Conservation (phyloP, 2,797 vertebrate genomes). For the Poecilia gillii region DNA sequence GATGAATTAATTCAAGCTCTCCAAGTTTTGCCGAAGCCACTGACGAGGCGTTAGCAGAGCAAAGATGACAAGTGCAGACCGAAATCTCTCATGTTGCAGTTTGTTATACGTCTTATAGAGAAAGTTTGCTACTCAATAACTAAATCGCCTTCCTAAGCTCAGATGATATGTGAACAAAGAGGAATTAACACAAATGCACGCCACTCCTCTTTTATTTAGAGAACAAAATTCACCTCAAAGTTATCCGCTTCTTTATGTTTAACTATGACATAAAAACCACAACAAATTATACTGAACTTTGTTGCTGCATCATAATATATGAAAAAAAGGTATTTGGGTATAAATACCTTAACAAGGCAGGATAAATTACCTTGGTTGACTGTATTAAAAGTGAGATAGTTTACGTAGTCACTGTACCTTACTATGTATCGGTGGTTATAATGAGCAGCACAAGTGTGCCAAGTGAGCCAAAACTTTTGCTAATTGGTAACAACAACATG, state of each 20-base stretch:
- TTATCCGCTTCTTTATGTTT: not conserved
- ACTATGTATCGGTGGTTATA: not conserved
- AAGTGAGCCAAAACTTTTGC: not conserved
- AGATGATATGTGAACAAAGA: not conserved
- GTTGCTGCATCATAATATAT: not conserved
- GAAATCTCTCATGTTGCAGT: not conserved
- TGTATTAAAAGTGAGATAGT: not conserved
- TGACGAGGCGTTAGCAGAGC: not conserved
- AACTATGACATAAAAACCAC: not conserved
- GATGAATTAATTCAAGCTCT: slow-evolving; percentile 24
- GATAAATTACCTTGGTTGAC: not conserved
- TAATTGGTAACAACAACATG: slow-evolving; percentile 8
- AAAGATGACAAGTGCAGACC: not conserved
- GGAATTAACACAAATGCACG: not conserved
- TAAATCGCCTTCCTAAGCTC: slow-evolving; percentile 22
- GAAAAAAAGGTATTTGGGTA: not conserved
- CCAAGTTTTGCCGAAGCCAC: slow-evolving; percentile 24
- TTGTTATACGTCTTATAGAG: not conserved
- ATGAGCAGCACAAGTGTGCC: slow-evolving; percentile 14
- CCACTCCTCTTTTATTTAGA: not conserved
- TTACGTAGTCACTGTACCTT: not conserved
- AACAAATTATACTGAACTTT: not conserved
- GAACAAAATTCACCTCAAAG: not conserved
- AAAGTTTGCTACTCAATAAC: not conserved
- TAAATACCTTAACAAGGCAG: not conserved